Conservation (phyloP, 2,888 invertebrate species). For the Dicranocentrus wangi region DNA sequence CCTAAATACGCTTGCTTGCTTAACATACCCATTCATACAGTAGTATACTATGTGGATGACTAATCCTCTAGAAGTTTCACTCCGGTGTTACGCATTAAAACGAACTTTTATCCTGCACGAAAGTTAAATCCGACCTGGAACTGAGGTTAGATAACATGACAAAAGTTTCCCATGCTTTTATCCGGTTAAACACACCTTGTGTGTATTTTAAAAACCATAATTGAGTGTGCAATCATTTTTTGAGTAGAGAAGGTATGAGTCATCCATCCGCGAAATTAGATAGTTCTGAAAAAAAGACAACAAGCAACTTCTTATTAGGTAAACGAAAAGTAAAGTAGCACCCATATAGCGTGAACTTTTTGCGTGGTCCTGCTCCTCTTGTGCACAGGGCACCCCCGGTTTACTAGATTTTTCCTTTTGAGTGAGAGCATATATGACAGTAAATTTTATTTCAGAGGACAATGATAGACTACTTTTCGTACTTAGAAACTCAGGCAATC, state of each 20-base stretch:
- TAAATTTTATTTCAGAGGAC: constrained; percentile 9
- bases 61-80: neutral
- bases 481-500: neutral
- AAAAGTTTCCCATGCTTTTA: too few species aligned
- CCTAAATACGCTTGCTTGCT: too few species aligned
- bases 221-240: too few species aligned
- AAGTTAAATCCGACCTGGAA: too few species aligned
- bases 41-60: neutral
- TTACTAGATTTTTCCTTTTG: neutral
- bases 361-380: constrained; percentile 13
- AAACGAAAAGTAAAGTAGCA: neutral
- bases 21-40: too few species aligned
- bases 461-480: constrained; percentile 13
- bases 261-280: constrained; percentile 10
- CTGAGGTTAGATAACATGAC: too few species aligned
- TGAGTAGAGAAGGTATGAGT: neutral
- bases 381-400: neutral
- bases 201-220: too few species aligned
- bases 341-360: neutral
- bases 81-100: neutral
- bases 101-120: too few species aligned
- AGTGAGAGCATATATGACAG: constrained; percentile 4
- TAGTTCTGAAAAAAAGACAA: constrained; percentile 5
- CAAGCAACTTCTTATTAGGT: neutral
- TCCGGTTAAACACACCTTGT: too few species aligned